These are phyloP conservation scores for Mayetiola destructor DNA, from an alignment of 2,888 invertebrate genomes.

Conservation along the genomic window DNA sequence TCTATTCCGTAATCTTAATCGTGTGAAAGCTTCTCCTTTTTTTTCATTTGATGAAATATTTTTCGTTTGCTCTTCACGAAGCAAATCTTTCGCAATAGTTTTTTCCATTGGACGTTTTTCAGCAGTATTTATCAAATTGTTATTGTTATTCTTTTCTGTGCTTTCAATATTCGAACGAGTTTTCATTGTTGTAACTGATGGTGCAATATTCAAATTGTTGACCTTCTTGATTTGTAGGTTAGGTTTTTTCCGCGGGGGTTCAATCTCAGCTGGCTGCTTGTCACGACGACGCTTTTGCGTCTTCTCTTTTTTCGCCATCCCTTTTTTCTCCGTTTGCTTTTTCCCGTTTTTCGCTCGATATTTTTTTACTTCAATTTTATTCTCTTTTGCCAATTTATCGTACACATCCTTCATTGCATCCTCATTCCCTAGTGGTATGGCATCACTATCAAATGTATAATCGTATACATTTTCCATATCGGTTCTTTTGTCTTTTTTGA, in stretches of 20 bases:
- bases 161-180: too few species aligned
- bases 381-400: slow-evolving; percentile 4
- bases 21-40: background rate
- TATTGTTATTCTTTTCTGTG: too few species aligned
- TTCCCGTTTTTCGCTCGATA: slow-evolving; percentile 6
- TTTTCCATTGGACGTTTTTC: too few species aligned
- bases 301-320: background rate
- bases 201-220: too few species aligned
- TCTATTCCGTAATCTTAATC: background rate
- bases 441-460: background rate
- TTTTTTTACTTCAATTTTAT: background rate
- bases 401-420: background rate
- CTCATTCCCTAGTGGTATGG: background rate
- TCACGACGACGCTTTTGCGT: slow-evolving; percentile 1
- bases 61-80: too few species aligned
- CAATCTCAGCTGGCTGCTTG: background rate
- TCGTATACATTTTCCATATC: background rate
- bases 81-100: too few species aligned
- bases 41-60: too few species aligned
- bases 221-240: background rate
- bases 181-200: too few species aligned
- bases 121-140: too few species aligned
- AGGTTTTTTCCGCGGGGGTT: slow-evolving; percentile 3
- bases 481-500: background rate
- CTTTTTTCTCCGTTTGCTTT: background rate